phyloP scores from a whole-genome alignment of 2,797 vertebrate species.

The Rhodeus uyekii region DNA sequence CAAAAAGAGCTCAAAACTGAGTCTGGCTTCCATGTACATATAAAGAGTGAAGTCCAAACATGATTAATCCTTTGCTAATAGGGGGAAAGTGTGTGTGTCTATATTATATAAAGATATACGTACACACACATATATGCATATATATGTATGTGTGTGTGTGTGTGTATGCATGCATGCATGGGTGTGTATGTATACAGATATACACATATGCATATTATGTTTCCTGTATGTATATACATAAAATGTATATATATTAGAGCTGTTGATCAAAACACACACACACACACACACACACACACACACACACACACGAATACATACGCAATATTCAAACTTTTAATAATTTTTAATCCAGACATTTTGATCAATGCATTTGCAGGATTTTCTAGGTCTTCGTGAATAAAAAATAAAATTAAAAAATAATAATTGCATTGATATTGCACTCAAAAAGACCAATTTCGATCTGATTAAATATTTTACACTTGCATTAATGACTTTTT shows the following conservation, averaged over 20 bases:
- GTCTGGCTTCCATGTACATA: neutral
- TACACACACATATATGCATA: no score
- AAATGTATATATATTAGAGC: no score
- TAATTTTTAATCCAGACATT: neutral
- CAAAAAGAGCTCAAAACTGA: neutral
- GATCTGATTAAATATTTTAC: neutral
- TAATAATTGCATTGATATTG: neutral
- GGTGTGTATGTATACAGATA: no score
- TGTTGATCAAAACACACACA: no score
- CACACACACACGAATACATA: no score
- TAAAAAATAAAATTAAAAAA: neutral
- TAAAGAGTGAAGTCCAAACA: neutral
- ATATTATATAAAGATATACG: neutral
- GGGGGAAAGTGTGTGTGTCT: neutral
- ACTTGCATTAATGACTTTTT: neutral
- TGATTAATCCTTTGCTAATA: neutral
- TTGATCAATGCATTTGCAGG: neutral
- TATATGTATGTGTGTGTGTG: no score
- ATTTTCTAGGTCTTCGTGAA: neutral
- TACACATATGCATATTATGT: no score
- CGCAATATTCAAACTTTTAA: neutral
- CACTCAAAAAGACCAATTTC: neutral
- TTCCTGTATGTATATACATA: no score
- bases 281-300: no score
- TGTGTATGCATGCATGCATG: no score